Evolutionary conservation across 2,888 invertebrate genomes (phyloP), one percentile per base, ranked within the genome.

Genomic region (Beris chalybata): DNA sequence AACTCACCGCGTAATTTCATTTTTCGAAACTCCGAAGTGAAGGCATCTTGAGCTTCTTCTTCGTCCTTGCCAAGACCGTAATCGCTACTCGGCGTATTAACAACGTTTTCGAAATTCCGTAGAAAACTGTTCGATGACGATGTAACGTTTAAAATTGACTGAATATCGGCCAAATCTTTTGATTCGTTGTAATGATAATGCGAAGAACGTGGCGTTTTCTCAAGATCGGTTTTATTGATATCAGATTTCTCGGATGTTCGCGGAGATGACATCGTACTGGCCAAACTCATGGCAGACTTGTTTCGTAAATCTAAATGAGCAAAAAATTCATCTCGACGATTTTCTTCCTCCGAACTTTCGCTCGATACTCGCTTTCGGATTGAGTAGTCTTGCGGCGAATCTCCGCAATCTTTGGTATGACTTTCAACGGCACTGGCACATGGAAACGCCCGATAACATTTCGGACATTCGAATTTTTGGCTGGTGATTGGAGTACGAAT

Each of bases 1-100:
- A 94, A 95, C 76, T 93, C 93, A 0, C 94, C 93, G 45, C 92
- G 88, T 55, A 92, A 77, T 76, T 94, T 94, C 93, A 94, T 93
- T 72, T 90, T 87, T n/a, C 93, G 84, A 73, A 93, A 92, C 73
- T 92, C 92, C 0, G 91, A 89, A 1, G 92, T 91, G 73, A 92
- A 92, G 45, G 88, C 86, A 75, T 93, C 93, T 77, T 93, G 93
- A 0, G 89, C 87, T 77, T 93, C 93, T 75, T 92, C 88, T 71
- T 87, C 87, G 56, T 85, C 84, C 7, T 78, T 77, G 5, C 79
- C 79, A 43, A 76, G 65, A n/a, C 77, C 76, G 66, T 76, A 79
- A 15, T 80, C 83, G n/a, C 77, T 79, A 55, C 56, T 66, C 44
- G 80, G 80, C 7, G 80, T 77, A 55, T 80, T 79, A 3, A 79